Evolutionary conservation across 2,888 invertebrate genomes (phyloP).

Genomic region (Hirtodrosophila cameraria): DNA sequence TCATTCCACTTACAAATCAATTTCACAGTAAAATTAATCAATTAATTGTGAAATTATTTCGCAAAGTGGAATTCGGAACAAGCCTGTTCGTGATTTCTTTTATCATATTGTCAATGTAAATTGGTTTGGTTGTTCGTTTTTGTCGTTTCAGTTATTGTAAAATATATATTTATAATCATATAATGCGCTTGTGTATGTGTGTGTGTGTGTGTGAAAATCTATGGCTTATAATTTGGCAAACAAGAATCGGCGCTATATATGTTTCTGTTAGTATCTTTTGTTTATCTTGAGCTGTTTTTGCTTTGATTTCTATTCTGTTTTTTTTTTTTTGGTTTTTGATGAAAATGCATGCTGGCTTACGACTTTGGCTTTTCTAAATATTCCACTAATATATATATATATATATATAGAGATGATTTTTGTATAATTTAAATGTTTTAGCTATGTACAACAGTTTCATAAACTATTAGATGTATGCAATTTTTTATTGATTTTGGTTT

Average conservation of each 20-base stretch:
- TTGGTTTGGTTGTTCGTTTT: conserved; percentile 43
- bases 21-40: no score
- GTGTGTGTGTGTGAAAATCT: conserved; percentile 23
- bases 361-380: conserved; percentile 65
- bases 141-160: conserved; percentile 59
- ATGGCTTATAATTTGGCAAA: conserved; percentile 43
- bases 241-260: conserved; percentile 44
- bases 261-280: not conserved
- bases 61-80: no score
- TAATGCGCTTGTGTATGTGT: conserved; percentile 24
- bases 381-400: conserved; percentile 39
- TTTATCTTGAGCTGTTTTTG: conserved; percentile 33
- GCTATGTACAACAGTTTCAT: conserved; percentile 76
- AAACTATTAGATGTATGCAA: conserved; percentile 63
- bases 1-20: no score
- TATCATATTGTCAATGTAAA: conserved; percentile 74
- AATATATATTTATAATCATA: conserved; percentile 53
- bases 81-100: conserved; percentile 48
- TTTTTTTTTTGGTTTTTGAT: conserved; percentile 37
- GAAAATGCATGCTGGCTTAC: conserved; percentile 78
- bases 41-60: no score
- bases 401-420: conserved; percentile 39
- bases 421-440: conserved; percentile 41
- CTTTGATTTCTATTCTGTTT: conserved; percentile 20
- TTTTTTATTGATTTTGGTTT: conserved; percentile 28